Evolutionary conservation across 1,140 invertebrate species (phyloP).

Genomic region (Bicyclus anynana): DNA sequence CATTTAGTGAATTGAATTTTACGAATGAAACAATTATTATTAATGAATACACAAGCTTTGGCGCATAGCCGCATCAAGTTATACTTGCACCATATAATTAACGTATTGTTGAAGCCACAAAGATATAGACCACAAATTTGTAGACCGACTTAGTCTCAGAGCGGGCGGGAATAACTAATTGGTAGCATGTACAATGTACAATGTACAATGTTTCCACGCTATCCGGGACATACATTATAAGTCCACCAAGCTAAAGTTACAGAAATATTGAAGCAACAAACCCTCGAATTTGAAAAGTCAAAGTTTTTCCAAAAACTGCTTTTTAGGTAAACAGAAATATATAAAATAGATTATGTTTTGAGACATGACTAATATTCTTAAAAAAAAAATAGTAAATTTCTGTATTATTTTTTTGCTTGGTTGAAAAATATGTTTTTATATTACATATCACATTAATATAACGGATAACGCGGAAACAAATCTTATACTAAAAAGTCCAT

Average conservation of each 20-base stretch:
- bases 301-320: too few relatives aligned
- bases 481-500: neutral
- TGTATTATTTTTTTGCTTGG: too few relatives aligned
- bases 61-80: neutral
- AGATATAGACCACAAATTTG: neutral
- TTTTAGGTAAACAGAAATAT: too few relatives aligned
- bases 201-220: neutral
- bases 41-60: neutral
- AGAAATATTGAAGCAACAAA: neutral
- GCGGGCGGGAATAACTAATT: neutral
- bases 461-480: neutral
- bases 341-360: too few relatives aligned
- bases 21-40: too few relatives aligned
- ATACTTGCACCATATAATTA: neutral
- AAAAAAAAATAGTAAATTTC: too few relatives aligned
- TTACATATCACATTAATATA: neutral
- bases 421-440: too few relatives aligned
- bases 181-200: neutral
- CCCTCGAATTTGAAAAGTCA: too few relatives aligned
- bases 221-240: neutral
- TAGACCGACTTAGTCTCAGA: constrained; percentile 1
- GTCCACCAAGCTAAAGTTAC: neutral
- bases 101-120: neutral
- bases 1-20: too few relatives aligned
- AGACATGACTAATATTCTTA: too few relatives aligned